A percentile compares a stretch with the other conserved stretches of the same genome.
These are phyloP conservation scores for Vanacampus margaritifer DNA, from an alignment of 2,113 vertebrate genomes.

Conservation along the genomic window DNA sequence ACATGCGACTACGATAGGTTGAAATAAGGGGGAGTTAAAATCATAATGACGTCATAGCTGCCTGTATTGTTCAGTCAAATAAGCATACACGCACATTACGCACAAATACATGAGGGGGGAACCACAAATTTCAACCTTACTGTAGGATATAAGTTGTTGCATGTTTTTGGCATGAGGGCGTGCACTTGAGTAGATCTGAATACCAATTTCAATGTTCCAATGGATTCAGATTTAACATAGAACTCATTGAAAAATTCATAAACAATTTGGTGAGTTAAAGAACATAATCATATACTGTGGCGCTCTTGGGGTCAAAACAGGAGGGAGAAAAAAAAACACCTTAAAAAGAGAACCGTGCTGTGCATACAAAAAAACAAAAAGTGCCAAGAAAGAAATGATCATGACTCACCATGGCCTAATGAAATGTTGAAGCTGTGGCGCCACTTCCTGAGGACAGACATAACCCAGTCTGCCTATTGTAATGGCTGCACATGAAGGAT, in stretches of 20 bases:
- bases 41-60: not conserved
- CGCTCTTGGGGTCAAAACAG: too few relatives aligned
- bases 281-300: too few relatives aligned
- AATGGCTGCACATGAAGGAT: slow-evolving; percentile 73
- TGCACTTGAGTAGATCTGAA: too few relatives aligned
- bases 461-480: slow-evolving; percentile 91
- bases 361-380: not conserved
- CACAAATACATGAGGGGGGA: not conserved
- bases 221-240: too few relatives aligned
- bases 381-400: not conserved
- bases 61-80: too few relatives aligned
- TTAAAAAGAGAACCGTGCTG: not conserved
- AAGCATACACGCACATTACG: not conserved
- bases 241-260: too few relatives aligned
- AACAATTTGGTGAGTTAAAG: too few relatives aligned
- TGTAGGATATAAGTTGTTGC: too few relatives aligned
- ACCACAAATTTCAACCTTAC: not conserved
- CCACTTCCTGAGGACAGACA: slow-evolving; percentile 93
- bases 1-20: not conserved
- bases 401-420: slow-evolving; percentile 87
- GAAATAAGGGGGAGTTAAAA: not conserved
- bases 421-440: slow-evolving; percentile 91
- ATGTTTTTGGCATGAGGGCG: too few relatives aligned
- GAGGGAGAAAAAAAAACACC: too few relatives aligned
- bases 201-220: too few relatives aligned